Conservation (phyloP, 2,113 vertebrate genomes). For the Poecile atricapillus region DNA sequence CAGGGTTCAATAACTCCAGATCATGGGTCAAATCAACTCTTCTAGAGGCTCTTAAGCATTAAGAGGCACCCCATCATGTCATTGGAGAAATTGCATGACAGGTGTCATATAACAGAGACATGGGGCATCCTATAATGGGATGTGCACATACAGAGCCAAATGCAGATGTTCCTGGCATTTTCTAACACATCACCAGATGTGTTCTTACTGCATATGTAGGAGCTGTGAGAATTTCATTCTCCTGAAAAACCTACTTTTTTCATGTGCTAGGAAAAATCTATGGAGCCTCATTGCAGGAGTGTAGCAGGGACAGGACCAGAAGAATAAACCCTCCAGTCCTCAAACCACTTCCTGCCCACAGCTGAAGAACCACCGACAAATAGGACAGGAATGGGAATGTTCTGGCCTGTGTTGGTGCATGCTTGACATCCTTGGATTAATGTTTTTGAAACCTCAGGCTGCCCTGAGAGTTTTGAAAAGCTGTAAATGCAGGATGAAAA, state of each 20-base stretch:
- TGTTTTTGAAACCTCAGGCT: conserved; percentile 25
- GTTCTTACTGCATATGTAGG: background rate
- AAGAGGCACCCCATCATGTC: background rate
- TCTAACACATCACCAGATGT: background rate
- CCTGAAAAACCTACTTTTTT: background rate
- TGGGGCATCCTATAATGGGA: fast-evolving
- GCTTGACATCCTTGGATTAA: background rate
- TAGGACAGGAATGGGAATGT: background rate
- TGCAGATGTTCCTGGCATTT: background rate
- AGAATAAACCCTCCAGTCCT: background rate
- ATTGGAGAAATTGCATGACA: background rate
- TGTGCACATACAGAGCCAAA: background rate
- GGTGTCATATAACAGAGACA: background rate
- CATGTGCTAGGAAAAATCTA: background rate
- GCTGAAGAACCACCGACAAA: conserved; percentile 22
- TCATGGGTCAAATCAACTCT: background rate
- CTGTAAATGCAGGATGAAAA: background rate
- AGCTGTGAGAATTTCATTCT: background rate
- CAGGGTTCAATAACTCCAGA: background rate
- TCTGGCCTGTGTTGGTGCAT: background rate
- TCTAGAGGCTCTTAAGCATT: background rate
- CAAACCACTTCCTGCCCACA: background rate
- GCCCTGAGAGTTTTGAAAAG: background rate
- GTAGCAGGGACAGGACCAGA: background rate
- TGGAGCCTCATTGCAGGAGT: background rate